These are phyloP conservation scores for Neodiprion fabricii DNA, from an alignment of 1,140 invertebrate species.

Conservation along the genomic window DNA sequence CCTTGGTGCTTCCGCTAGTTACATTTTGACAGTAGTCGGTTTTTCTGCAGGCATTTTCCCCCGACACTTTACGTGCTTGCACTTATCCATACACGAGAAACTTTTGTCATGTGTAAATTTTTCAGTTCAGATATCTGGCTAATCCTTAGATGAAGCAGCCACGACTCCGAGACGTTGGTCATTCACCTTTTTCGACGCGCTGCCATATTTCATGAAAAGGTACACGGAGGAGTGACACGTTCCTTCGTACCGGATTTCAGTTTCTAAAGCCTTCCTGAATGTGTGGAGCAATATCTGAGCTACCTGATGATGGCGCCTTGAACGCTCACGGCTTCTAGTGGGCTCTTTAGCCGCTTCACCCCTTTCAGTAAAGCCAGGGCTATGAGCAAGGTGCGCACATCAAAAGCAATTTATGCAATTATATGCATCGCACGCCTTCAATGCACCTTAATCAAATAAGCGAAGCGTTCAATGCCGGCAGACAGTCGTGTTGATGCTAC, in stretches of 20 bases:
- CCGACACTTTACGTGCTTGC: too few relatives aligned
- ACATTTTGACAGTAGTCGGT: too few relatives aligned
- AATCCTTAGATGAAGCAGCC: too few relatives aligned
- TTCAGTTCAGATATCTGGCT: too few relatives aligned
- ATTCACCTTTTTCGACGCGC: too few relatives aligned
- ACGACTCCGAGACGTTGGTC: too few relatives aligned
- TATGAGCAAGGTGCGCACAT: slow-evolving; percentile 28
- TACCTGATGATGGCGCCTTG: not conserved
- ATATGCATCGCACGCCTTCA: slow-evolving; percentile 40
- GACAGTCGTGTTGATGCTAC: not conserved
- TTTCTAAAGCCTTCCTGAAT: not conserved
- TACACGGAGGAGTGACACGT: not conserved
- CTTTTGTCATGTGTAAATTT: too few relatives aligned
- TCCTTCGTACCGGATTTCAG: not conserved
- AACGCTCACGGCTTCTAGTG: not conserved
- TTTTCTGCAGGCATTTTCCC: too few relatives aligned
- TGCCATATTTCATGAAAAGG: not conserved
- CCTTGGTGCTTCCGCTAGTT: too few relatives aligned
- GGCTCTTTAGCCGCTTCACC: slow-evolving; percentile 4
- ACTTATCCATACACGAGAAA: too few relatives aligned
- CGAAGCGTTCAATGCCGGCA: slow-evolving; percentile 13
- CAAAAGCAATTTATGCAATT: slow-evolving; percentile 48
- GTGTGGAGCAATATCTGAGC: not conserved
- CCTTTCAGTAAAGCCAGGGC: not conserved
- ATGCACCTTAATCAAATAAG: slow-evolving; percentile 44